Evolutionary conservation across 2,888 invertebrate genomes (phyloP).

Genomic region (Isoperla grammatica): DNA sequence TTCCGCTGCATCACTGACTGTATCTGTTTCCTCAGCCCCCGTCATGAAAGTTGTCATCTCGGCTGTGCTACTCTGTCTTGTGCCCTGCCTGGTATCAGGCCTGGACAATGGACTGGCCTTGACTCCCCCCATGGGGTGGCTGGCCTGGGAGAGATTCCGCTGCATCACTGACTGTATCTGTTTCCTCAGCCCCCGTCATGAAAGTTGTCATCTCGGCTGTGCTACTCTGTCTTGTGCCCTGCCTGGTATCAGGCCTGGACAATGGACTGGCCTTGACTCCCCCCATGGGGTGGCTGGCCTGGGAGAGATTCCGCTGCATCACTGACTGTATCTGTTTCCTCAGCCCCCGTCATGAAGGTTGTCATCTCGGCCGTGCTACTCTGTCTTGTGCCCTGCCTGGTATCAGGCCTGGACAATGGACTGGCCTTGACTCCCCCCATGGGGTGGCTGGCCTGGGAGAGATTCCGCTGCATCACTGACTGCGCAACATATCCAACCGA

Average conservation of each 20-base stretch:
- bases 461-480: conserved; percentile 53
- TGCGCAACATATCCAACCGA: conserved; percentile 58
- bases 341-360: too few species aligned
- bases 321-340: too few species aligned
- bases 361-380: too few species aligned
- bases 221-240: too few species aligned
- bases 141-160: conserved; percentile 59
- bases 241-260: conserved; percentile 42
- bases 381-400: too few species aligned
- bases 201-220: too few species aligned
- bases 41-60: too few species aligned
- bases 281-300: conserved; percentile 69
- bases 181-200: too few species aligned
- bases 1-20: too few species aligned
- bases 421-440: conserved; percentile 61
- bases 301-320: conserved; percentile 59
- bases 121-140: conserved; percentile 70
- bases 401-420: conserved; percentile 51
- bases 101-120: conserved; percentile 59
- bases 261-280: conserved; percentile 62
- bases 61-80: too few species aligned
- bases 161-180: too few species aligned
- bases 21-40: too few species aligned
- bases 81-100: conserved; percentile 22
- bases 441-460: conserved; percentile 55